Percentiles rank a stretch among this genome's conserved stretches.
These are phyloP conservation scores for Sylvilagus bachmani DNA, from an alignment of 2,113 vertebrate species.

Conservation along the genomic window DNA sequence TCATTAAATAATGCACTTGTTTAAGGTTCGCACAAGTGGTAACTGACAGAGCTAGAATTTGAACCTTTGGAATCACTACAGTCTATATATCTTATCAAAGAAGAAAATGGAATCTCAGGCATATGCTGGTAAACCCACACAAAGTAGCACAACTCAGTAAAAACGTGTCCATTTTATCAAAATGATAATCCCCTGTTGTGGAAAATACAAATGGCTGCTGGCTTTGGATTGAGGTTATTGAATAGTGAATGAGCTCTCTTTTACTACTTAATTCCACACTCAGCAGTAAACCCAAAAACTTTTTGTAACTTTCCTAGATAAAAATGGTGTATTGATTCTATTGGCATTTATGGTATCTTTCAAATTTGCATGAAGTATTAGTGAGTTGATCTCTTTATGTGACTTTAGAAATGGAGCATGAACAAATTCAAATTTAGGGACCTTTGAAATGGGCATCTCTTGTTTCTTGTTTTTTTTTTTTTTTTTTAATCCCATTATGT, in stretches of 20 bases:
- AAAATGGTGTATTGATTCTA: background rate
- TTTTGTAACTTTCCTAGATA: background rate
- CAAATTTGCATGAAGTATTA: background rate
- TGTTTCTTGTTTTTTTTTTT: background rate
- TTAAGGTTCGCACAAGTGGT: background rate
- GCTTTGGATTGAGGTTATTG: background rate
- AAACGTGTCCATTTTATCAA: background rate
- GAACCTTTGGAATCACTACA: background rate
- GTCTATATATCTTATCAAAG: background rate
- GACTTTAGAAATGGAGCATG: background rate
- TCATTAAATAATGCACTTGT: background rate
- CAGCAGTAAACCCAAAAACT: background rate
- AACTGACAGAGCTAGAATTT: background rate
- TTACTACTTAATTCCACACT: background rate
- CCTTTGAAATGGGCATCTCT: background rate
- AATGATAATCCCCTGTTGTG: background rate
- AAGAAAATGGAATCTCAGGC: background rate
- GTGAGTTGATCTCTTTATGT: background rate
- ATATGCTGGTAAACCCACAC: background rate
- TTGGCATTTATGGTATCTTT: slow-evolving; percentile 20
- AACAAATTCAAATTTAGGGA: background rate
- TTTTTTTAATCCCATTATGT: no score
- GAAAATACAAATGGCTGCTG: background rate
- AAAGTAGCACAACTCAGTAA: background rate
- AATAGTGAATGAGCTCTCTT: background rate